Base-by-base conservation (phyloP, 2,113 vertebrate species). In the Alethe castanea region DNA sequence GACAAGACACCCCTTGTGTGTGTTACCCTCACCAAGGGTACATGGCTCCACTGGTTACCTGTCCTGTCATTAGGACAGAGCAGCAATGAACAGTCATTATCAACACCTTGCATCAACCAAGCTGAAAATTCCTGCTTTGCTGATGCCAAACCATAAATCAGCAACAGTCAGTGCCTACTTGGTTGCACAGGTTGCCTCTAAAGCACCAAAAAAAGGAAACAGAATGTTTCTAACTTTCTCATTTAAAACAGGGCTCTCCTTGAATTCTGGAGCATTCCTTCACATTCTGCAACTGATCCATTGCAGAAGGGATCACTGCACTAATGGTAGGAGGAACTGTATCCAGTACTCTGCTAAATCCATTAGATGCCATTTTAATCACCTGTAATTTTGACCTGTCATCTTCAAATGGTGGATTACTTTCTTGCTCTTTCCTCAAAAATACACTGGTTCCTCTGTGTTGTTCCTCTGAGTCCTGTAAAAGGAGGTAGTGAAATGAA, bases 311-410 rank as follows among this genome's bases (percentile, higher is more conserved):
- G 35, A n/a, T 14, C 25, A 16, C 14, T 62, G 35, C 45, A n/a
- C 14, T 69, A 69, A 53, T 33, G 17, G 24, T 16, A 40, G 86
- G 23, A 45, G 17, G 19, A 85, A 66, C 44, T 45, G 16, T 14
- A 81, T 10, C 35, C 33, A 65, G 40, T 10, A 42, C 23, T 60
- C 59, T 36, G 80, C 82, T n/a, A 56, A 92, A 84, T 26, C 67
- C 81, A 8, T 23, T n/a, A 36, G 47, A 64, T 60, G 28, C 11
- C 48, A 35, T 66, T 94, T 79, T 94, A 66, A 95, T 88, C 82
- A 99, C 98, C 99, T 99, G 99, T 77, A 98, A 91, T 92, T 99
- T 99, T 79, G 98, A 98, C 82, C 98, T 98, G 62, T 98, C 98
- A 59, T 99, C 98, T 86, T 98, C 77, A 36, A 96, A 48, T 16